Evolutionary conservation across 2,797 vertebrate species (phyloP).

Genomic region (Cryptoblepharus egeriae): DNA sequence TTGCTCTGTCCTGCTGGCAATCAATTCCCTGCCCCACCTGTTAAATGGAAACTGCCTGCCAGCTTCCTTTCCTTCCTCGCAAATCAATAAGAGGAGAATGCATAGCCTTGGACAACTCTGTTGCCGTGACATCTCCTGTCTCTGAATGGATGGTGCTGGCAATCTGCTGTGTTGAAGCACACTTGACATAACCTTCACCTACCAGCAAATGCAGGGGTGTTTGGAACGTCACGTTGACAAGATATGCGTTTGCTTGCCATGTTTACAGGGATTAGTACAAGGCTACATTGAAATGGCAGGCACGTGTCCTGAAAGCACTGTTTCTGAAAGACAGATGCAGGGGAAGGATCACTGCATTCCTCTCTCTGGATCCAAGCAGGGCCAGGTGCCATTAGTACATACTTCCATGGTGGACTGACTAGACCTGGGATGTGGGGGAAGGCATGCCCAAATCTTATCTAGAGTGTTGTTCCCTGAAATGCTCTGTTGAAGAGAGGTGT

Average conservation of each 20-base stretch:
- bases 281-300: background rate
- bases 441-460: too few species aligned
- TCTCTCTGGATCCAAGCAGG: background rate
- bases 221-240: background rate
- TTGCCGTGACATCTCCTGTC: background rate
- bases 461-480: background rate
- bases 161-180: background rate
- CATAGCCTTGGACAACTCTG: background rate
- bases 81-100: background rate
- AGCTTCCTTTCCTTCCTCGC: background rate
- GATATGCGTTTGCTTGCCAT: background rate
- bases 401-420: background rate
- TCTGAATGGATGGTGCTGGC: background rate
- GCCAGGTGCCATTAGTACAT: background rate
- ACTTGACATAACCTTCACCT: slow-evolving; percentile 22
- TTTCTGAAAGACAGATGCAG: background rate
- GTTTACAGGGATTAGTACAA: background rate
- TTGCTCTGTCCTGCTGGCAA: background rate
- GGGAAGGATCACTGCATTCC: background rate
- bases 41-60: background rate
- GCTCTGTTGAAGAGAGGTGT: too few species aligned
- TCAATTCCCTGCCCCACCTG: background rate
- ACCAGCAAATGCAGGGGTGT: background rate
- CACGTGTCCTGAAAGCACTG: background rate
- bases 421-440: too few species aligned